Evolutionary conservation across 1,140 invertebrate genomes (phyloP).

Genomic region (Camponotus pennsylvanicus): DNA sequence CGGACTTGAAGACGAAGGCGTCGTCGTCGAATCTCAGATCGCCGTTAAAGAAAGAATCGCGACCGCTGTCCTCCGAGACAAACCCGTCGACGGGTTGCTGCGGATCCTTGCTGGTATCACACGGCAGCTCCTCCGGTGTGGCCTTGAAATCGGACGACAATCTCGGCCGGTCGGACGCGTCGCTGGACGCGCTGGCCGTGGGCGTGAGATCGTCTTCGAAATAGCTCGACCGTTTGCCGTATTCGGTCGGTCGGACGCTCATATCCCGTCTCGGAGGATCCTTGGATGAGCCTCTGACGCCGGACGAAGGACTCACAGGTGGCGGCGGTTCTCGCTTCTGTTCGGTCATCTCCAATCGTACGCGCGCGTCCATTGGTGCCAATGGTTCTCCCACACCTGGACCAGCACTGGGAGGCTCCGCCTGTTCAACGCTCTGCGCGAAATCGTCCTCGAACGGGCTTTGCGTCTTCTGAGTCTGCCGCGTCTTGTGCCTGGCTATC

Average conservation of each 20-base stretch:
- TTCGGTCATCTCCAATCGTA: slow-evolving; percentile 74
- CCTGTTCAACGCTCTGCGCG: slow-evolving; percentile 83
- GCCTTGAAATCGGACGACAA: slow-evolving; percentile 80
- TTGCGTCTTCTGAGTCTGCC: slow-evolving; percentile 82
- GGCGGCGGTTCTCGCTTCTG: slow-evolving; percentile 75
- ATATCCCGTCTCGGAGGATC: slow-evolving; percentile 74
- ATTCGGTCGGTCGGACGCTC: slow-evolving; percentile 21
- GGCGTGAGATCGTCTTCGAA: slow-evolving; percentile 92
- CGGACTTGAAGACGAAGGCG: slow-evolving; percentile 82
- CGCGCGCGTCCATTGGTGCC: slow-evolving; percentile 79
- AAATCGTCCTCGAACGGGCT: slow-evolving; percentile 91
- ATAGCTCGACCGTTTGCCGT: slow-evolving; percentile 82
- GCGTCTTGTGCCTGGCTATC: slow-evolving; percentile 83
- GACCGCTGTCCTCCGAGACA: slow-evolving; percentile 74
- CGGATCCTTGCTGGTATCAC: slow-evolving; percentile 72
- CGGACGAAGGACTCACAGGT: slow-evolving; percentile 75
- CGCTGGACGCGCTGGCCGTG: slow-evolving; percentile 83
- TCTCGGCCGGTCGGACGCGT: slow-evolving; percentile 80
- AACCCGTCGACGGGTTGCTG: slow-evolving; percentile 75
- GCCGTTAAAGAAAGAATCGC: slow-evolving; percentile 82
- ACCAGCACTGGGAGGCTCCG: slow-evolving; percentile 70
- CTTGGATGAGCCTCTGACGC: slow-evolving; percentile 70
- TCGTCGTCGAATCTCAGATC: slow-evolving; percentile 82
- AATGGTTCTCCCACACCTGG: slow-evolving; percentile 27
- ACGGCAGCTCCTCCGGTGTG: slow-evolving; percentile 80